Base-by-base conservation (phyloP, 1,140 invertebrate species). In the Ooceraea biroi region DNA sequence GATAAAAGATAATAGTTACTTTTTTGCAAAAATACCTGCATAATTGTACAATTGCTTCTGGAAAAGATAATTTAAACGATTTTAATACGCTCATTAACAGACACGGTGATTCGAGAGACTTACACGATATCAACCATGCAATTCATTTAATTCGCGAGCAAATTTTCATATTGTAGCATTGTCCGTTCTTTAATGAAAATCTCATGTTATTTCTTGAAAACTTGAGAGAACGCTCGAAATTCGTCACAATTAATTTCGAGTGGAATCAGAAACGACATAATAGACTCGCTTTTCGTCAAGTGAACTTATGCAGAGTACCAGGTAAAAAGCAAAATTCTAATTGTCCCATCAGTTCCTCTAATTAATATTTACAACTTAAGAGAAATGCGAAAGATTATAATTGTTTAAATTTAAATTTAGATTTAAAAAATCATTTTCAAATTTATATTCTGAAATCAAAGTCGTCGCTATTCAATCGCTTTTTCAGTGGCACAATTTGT, bases 81-180 rank as follows among this genome's bases (percentile, higher is more conserved):
- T 76, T 36, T 76, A 25, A 65, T 25, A 25, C 12, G n/a, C 12
- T 76, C 22, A 25, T 63, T 76, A 76, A 63, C 25, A 12, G 17
- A n/a, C n/a, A n/a, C 30, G 30, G 1, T 11, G 10, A 10, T 22
- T 19, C 17, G 52, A 30, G 57, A 22, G 63, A 63, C 14, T 12
- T 8, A n/a, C 8, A 22, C 22, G 5, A 2, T n/a, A 76, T 63
- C 58, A 63, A 48, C 41, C 58, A 22, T 11, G 57, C 22, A 63
- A 76, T 76, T 74, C 61, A 74, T 63, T 61, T 48, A 76, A 76
- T 30, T 65, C n/a, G 22, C 44, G n/a, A 7, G 11, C 14, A 1
- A 76, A 76, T 61, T 61, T 74, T 30, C 41, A 17, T 25, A 61
- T 76, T 63, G n/a, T 48, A 48, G n/a, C 41, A 48, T 22, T 12